Base-by-base conservation (phyloP, 2,797 vertebrate species). In the Poecilia velifera region DNA sequence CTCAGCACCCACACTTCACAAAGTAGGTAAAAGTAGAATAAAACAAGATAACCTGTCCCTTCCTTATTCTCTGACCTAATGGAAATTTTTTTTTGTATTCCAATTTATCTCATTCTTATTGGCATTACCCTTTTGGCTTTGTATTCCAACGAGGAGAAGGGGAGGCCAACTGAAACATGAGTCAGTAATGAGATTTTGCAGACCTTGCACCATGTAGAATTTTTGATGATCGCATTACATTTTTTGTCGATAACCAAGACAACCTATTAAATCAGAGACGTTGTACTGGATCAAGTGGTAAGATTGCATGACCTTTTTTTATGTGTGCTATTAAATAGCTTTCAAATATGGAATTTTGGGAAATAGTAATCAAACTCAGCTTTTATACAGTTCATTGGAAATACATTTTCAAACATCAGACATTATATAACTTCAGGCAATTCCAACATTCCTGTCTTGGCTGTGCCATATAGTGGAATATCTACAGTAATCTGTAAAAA, bases 141-240 rank as follows among this genome's bases (percentile, higher is more conserved):
- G 82, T 84, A 85, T 82, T 90, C 47, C 72, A 10, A 85, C n/a
- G 0, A 79, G 82, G 55, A 62, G 79, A 77, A 46, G 76, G 75
- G 78, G 79, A 45, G 84, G 78, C 53, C 6, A 55, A 68, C 85
- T n/a, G 91, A 93, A 94, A 94, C 87, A 79, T 59, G 82, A 94
- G 87, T 89, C 89, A 51, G 78, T 93, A 93, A 94, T 94, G 94
- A 93, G 89, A 92, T 93, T 93, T 91, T 81, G 87, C 90, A 91
- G 91, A 92, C 86, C 82, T 89, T 88, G 89, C 91, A 89, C 57
- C 89, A 86, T 92, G 90, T 90, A 88, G 89, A 91, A 92, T 92
- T 91, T 93, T 84, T 92, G 90, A 93, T 88, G 93, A 93, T 94
- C 94, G 73, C 87, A 87, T 94, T 94, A 88, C 93, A 79, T 81